Evolutionary conservation across 2,888 invertebrate genomes (phyloP), one percentile per base, ranked within the genome.

Genomic region (Bellardia pandia): DNA sequence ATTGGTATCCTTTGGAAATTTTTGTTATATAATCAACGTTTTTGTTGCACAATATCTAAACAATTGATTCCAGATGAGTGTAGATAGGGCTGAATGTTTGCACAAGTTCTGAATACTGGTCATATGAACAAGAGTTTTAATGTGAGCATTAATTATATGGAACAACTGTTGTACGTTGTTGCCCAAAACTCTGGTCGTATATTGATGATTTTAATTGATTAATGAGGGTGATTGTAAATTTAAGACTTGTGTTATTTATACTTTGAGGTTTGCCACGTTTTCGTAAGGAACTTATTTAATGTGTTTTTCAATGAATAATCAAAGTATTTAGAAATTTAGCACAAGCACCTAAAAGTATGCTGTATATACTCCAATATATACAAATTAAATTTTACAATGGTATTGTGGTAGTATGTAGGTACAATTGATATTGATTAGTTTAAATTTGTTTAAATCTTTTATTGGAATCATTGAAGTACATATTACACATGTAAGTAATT

Each of bases 71-170:
- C 2, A 45, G 7, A 51, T 14, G 51, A 51, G 4, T 51, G 14
- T 51, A 37, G 4, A 37, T 37, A 5, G 13, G n/a, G 51, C 51
- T 16, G 2, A 16, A 23, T 56, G 23, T 23, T 23, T 62, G n/a
- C 9, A 23, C 14, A 23, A 30, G 14, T 71, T 53, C 16, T 11
- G 45, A 76, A 82, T 42, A 53, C 42, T 37, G 76, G 51, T 51
- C 23, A 16, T 68, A 75, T 30, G 40, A 66, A 66, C 42, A 69
- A 33, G 33, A 64, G 13, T 62, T 83, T 83, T 64, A 77, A 83
- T 83, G 77, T 71, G 42, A 71, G 62, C 77, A 83, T 83, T 83
- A 83, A 83, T 83, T 77, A 71, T 30, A 45, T 7, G 30, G 42
- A 83, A 77, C 71, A 83, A 83, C 62, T 71, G 77, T 33, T 77